phyloP scores from a whole-genome alignment of 2,888 invertebrate species.

The Metellina segmentata region DNA sequence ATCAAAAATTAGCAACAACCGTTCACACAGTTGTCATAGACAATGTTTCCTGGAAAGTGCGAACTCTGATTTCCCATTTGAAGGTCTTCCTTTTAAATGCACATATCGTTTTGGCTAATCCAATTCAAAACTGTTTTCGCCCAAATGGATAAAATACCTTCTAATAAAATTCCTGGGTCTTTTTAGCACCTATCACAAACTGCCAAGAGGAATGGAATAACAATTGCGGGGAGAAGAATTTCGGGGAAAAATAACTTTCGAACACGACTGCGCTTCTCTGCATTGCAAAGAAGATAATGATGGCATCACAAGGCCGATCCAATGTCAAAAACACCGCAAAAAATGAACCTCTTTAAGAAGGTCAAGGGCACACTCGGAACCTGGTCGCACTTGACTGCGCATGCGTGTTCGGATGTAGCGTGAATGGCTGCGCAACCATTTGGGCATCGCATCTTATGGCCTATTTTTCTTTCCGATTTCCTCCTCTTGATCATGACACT shows the following conservation, averaged over 20 bases:
- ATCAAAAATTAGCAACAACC: too few relatives aligned
- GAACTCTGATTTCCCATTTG: too few relatives aligned
- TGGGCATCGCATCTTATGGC: not conserved
- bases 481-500: not conserved
- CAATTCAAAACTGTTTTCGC: too few relatives aligned
- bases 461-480: constrained; percentile 15
- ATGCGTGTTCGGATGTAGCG: not conserved
- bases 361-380: constrained; percentile 50
- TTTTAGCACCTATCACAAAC: not conserved
- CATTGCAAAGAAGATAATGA: constrained; percentile 77
- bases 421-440: not conserved
- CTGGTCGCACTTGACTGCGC: constrained; percentile 22
- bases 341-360: constrained; percentile 54
- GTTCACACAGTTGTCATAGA: too few relatives aligned
- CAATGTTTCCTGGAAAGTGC: too few relatives aligned
- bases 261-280: constrained; percentile 78
- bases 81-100: too few relatives aligned
- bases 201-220: not conserved
- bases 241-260: not conserved
- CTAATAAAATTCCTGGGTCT: not conserved
- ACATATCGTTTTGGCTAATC: too few relatives aligned
- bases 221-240: not conserved
- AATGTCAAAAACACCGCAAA: constrained; percentile 48
- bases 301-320: constrained; percentile 4
- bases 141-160: not conserved